These are phyloP conservation scores for Crypturellus tataupa DNA, from an alignment of 2,797 vertebrate species.

Conservation along the genomic window DNA sequence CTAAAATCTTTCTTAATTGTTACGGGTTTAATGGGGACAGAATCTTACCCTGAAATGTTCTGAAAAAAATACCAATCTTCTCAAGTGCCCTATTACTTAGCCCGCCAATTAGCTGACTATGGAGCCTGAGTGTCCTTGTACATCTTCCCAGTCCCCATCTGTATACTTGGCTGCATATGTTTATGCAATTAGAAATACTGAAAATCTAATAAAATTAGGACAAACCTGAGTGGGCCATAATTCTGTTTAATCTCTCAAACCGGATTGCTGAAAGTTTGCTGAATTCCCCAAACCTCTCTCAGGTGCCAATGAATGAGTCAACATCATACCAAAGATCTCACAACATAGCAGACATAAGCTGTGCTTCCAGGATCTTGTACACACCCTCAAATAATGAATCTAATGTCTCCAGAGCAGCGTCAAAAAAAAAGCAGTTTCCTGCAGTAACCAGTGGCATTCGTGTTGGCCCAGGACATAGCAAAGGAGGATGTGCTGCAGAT, in stretches of 20 bases:
- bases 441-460: constrained; percentile 2
- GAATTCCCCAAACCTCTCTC: constrained; percentile 68
- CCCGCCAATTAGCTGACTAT: constrained; percentile 41
- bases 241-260: constrained; percentile 72
- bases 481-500: not conserved
- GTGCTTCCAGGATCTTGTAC: constrained; percentile 68
- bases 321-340: constrained; percentile 71
- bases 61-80: constrained; percentile 48
- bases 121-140: constrained; percentile 56
- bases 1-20: constrained; percentile 38
- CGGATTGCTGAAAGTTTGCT: constrained; percentile 68
- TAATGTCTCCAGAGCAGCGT: not conserved
- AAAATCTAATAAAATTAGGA: constrained; percentile 69
- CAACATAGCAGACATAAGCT: constrained; percentile 52
- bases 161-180: constrained; percentile 63
- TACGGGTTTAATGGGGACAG: constrained; percentile 29
- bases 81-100: constrained; percentile 51
- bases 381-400: constrained; percentile 53
- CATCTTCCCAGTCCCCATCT: constrained; percentile 53
- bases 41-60: constrained; percentile 39
- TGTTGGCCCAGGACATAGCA: constrained; percentile 21
- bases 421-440: constrained; percentile 43
- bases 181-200: constrained; percentile 64
- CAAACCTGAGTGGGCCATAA: constrained; percentile 53
- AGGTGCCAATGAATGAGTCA: constrained; percentile 69